A percentile compares a stretch with the other conserved stretches of the same genome.
These are phyloP conservation scores for Cyclopterus lumpus DNA, from an alignment of 2,797 vertebrate genomes.

Conservation along the genomic window DNA sequence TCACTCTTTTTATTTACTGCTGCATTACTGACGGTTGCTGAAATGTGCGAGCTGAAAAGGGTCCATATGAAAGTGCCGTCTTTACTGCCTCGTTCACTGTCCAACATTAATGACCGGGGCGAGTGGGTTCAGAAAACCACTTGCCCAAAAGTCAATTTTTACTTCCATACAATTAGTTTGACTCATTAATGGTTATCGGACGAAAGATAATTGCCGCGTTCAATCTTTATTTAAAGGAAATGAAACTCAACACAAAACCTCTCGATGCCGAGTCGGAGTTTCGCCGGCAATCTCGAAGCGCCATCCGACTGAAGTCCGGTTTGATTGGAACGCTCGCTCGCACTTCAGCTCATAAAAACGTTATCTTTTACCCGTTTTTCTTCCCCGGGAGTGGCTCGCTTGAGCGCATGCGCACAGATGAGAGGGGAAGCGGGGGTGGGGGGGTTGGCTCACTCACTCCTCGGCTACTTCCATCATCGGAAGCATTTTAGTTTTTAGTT, in stretches of 20 bases:
- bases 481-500: too few species aligned
- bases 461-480: neutral
- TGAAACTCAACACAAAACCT: neutral
- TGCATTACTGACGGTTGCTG: conserved; percentile 16
- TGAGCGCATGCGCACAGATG: too few species aligned
- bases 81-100: neutral
- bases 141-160: neutral
- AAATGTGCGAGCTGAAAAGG: conserved; percentile 19
- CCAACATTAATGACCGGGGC: neutral
- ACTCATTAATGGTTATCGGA: neutral
- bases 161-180: neutral
- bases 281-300: neutral
- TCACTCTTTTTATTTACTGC: conserved; percentile 20
- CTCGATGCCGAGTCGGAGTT: neutral
- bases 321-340: neutral
- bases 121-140: neutral
- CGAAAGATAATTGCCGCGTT: neutral
- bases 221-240: neutral
- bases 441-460: neutral
- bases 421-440: too few species aligned
- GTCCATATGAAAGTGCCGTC: neutral
- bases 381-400: too few species aligned
- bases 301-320: neutral
- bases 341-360: neutral
- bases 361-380: neutral